Percentiles rank a stretch among this genome's conserved stretches.
phyloP scores from a whole-genome alignment of 2,888 invertebrate genomes.

The Didymodactylos carnosus region DNA sequence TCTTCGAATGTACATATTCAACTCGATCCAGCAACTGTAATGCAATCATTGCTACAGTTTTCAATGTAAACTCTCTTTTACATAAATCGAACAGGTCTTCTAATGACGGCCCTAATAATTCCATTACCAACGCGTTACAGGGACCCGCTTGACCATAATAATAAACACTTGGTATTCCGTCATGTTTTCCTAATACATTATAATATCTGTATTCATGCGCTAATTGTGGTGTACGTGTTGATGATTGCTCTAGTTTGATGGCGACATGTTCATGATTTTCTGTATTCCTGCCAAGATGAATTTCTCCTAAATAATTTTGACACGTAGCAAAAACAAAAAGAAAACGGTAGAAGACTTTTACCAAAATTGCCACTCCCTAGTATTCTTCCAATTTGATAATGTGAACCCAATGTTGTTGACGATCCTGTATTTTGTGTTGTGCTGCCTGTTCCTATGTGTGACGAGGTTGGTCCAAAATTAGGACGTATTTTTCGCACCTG shows the following conservation, averaged over 20 bases:
- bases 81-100: conserved; percentile 12
- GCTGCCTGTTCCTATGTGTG: too few relatives aligned
- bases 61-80: conserved; percentile 3
- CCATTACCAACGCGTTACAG: conserved; percentile 5
- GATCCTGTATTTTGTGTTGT: too few relatives aligned
- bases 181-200: conserved; percentile 39
- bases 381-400: neutral
- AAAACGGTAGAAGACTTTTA: too few relatives aligned
- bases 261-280: conserved; percentile 16
- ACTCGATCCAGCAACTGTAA: conserved; percentile 12
- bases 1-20: conserved; percentile 15
- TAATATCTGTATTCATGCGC: neutral
- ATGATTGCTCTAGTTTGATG: conserved; percentile 15
- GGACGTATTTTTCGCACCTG: too few relatives aligned
- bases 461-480: too few relatives aligned
- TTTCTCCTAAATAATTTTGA: too few relatives aligned
- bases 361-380: neutral
- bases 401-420: neutral
- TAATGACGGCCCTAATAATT: conserved; percentile 9
- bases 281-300: conserved; percentile 4
- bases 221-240: conserved; percentile 2
- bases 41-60: conserved; percentile 6
- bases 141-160: conserved; percentile 6
- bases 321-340: too few relatives aligned
- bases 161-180: conserved; percentile 1